Evolutionary conservation across 2,113 vertebrate species (phyloP).

Genomic region (Sinocyclocheilus rhinocerous): DNA sequence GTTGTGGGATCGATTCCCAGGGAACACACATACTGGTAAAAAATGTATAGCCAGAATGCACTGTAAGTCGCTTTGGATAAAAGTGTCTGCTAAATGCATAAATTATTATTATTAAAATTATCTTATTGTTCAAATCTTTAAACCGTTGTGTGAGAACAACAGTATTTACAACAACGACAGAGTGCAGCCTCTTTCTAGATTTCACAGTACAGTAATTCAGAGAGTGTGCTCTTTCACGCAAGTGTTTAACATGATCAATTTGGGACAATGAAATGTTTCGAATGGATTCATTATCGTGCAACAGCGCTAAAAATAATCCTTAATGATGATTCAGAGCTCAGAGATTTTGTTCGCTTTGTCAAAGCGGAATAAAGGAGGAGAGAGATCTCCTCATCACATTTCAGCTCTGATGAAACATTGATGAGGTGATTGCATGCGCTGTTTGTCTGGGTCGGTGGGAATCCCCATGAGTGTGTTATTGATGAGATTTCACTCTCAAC

Average conservation of each 20-base stretch:
- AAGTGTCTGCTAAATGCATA: no score
- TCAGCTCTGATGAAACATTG: slow-evolving; percentile 58
- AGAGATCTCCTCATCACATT: slow-evolving; percentile 47
- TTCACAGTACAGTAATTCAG: background rate
- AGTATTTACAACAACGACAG: background rate
- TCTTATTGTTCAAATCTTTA: background rate
- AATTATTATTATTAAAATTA: no score
- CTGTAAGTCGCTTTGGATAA: no score
- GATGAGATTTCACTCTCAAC: slow-evolving; percentile 41
- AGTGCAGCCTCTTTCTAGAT: background rate
- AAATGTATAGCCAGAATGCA: no score
- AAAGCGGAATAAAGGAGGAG: slow-evolving; percentile 16
- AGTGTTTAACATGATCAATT: slow-evolving; percentile 1
- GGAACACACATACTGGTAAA: no score
- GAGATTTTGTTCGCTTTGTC: slow-evolving; percentile 8
- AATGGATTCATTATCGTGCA: background rate
- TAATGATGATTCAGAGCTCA: slow-evolving; percentile 7
- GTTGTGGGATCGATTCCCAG: no score
- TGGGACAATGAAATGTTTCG: background rate
- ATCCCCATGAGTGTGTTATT: slow-evolving; percentile 46
- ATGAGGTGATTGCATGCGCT: slow-evolving; percentile 53
- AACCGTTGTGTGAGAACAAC: background rate
- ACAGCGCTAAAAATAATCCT: slow-evolving; percentile 17
- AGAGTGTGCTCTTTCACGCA: background rate
- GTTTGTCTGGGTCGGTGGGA: slow-evolving; percentile 37